phyloP scores from a whole-genome alignment of 2,113 vertebrate genomes.

The Myiagra hebetior region DNA sequence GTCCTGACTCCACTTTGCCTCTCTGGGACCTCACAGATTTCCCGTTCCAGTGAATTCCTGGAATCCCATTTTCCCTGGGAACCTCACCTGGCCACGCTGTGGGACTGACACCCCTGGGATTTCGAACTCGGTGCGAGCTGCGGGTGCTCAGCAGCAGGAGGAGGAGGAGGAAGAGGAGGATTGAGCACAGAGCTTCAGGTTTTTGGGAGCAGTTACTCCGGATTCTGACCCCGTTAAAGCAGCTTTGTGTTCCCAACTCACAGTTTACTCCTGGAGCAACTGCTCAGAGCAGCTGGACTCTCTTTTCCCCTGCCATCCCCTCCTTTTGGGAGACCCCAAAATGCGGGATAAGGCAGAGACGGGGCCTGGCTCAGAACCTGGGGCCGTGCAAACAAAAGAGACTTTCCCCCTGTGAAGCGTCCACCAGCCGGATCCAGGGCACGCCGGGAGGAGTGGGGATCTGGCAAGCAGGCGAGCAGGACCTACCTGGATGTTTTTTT shows the following conservation, averaged over 20 bases:
- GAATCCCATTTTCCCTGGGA: not conserved
- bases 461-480: constrained; percentile 42
- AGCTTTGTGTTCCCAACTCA: not conserved
- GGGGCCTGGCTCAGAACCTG: not conserved
- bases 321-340: not conserved
- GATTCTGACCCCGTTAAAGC: not conserved
- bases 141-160: not conserved
- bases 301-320: not conserved
- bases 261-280: not conserved
- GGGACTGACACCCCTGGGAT: not conserved
- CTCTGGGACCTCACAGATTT: not conserved
- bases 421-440: constrained; percentile 3
- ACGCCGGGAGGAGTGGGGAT: constrained; percentile 45
- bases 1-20: not conserved
- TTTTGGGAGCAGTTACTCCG: not conserved
- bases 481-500: constrained; percentile 99
- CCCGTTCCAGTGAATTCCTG: not conserved
- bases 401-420: constrained; percentile 50
- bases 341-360: not conserved
- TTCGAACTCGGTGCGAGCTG: not conserved
- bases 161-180: not conserved
- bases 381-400: not conserved
- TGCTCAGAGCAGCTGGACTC: not conserved
- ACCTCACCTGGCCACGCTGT: not conserved
- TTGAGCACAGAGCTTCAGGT: fast-evolving